Percentiles rank a stretch among this genome's conserved stretches.
Evolutionary conservation across 2,113 vertebrate species (phyloP).

Genomic region (Corapipo altera): DNA sequence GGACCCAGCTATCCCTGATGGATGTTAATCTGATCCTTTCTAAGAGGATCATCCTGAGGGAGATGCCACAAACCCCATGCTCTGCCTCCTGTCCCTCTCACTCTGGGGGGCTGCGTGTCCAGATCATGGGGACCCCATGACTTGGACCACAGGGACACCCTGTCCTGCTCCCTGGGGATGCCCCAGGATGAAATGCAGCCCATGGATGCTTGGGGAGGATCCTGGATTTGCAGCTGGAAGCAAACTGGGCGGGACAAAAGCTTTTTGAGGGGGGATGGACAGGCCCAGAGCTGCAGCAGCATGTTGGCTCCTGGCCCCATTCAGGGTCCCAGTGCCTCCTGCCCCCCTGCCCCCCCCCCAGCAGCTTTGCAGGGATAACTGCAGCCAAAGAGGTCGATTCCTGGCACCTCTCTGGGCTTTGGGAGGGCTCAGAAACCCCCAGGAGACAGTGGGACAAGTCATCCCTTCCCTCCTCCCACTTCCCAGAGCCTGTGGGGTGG

Average conservation of each 20-base stretch:
- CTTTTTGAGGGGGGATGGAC: accelerated
- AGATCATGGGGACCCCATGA: accelerated
- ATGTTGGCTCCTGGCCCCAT: accelerated
- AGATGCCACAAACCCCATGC: accelerated
- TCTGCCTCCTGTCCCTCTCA: not conserved
- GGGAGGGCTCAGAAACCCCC: not conserved
- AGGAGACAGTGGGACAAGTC: accelerated
- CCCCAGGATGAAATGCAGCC: not conserved
- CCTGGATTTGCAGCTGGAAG: not conserved
- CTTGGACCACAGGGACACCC: accelerated
- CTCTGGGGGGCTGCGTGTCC: accelerated
- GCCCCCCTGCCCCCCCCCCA: accelerated
- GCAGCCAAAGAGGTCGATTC: not conserved
- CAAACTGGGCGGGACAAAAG: not conserved
- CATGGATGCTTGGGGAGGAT: not conserved
- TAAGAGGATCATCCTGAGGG: not conserved
- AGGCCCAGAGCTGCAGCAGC: not conserved
- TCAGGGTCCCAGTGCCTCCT: not conserved
- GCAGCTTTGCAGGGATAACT: not conserved
- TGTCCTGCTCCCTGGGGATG: not conserved
- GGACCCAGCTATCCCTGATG: not conserved
- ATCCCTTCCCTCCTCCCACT: accelerated
- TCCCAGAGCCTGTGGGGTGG: not conserved
- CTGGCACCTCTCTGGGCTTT: not conserved
- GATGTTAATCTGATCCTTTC: not conserved